phyloP scores from a whole-genome alignment of 2,113 vertebrate species.

The Tragelaphus scriptus region DNA sequence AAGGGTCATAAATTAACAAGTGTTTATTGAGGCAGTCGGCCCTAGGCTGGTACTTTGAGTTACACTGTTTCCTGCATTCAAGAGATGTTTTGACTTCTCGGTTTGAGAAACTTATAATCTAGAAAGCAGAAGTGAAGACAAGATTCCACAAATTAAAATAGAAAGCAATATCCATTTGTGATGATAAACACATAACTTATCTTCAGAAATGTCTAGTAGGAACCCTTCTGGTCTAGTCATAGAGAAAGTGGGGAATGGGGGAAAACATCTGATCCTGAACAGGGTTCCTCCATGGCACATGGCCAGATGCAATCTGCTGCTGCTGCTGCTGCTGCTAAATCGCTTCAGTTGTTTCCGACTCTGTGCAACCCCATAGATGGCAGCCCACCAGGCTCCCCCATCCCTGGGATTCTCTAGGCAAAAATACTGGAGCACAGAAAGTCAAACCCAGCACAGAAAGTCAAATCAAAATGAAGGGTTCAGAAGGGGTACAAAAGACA shows the following conservation, averaged over 20 bases:
- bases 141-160: neutral
- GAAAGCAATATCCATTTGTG: neutral
- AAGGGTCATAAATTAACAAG: neutral
- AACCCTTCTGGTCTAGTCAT: neutral
- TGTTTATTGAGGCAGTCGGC: neutral
- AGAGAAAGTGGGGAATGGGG: neutral
- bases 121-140: neutral
- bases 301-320: neutral
- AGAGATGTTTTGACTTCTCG: neutral
- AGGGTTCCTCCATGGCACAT: neutral
- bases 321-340: too few species aligned
- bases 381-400: too few species aligned
- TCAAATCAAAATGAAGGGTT: neutral
- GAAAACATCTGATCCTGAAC: neutral
- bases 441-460: neutral
- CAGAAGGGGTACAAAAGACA: neutral
- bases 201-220: neutral
- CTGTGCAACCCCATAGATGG: too few species aligned
- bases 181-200: neutral
- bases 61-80: neutral
- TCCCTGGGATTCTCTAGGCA: too few species aligned
- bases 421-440: too few species aligned
- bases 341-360: too few species aligned
- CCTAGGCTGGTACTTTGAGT: neutral
- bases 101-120: neutral